These are phyloP conservation scores for Vulpes lagopus DNA, from an alignment of 2,113 vertebrate species.

Conservation along the genomic window DNA sequence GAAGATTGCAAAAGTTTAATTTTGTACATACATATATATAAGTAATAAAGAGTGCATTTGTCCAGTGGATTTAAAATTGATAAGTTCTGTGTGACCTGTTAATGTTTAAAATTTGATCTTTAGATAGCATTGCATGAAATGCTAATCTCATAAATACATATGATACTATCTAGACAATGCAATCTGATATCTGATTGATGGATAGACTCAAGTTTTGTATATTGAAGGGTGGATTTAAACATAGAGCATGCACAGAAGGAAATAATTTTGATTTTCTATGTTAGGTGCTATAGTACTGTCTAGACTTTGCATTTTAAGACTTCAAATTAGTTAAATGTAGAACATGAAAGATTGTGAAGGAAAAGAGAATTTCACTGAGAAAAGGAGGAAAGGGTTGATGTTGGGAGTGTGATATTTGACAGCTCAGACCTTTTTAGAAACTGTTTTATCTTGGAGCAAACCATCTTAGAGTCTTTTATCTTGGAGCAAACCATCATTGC, in stretches of 20 bases:
- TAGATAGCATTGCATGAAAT: background rate
- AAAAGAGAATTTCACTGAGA: background rate
- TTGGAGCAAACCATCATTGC: background rate
- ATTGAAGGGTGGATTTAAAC: background rate
- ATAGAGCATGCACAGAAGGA: background rate
- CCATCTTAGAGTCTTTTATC: background rate
- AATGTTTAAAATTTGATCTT: background rate
- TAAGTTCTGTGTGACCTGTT: background rate
- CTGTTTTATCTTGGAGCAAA: background rate
- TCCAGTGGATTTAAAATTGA: background rate
- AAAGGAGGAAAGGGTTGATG: background rate
- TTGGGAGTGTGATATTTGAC: background rate
- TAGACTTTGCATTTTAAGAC: background rate
- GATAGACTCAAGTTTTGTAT: background rate
- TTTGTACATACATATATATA: background rate
- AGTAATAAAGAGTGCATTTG: background rate
- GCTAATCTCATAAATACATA: background rate
- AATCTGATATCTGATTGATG: background rate
- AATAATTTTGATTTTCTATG: background rate
- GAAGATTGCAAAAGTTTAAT: background rate
- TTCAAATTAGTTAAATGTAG: background rate
- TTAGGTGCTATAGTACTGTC: background rate
- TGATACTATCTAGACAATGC: background rate
- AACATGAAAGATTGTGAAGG: background rate
- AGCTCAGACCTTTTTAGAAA: background rate